Base-by-base conservation (phyloP, 1,140 invertebrate genomes). In the Littorina saxatilis region DNA sequence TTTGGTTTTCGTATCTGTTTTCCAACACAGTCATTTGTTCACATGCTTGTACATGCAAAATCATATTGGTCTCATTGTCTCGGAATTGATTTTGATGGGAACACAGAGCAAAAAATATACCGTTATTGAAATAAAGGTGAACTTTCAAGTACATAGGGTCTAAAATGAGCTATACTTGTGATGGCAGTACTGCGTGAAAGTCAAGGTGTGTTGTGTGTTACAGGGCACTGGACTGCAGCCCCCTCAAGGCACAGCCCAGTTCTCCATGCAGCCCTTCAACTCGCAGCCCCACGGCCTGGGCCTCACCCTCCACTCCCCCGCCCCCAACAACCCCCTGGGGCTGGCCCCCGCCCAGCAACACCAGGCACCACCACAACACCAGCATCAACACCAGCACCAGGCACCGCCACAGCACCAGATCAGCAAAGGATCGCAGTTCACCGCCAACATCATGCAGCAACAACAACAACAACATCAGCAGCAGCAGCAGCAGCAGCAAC, bases 151-250 rank as follows among this genome's bases (percentile, higher is more conserved):
- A 32, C 58, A 9, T 63, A 23, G 7, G 29, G 7, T 63, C 29
- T 63, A 23, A 63, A 63, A 63, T 7, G 23, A 23, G 58, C 58
- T 23, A 27, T 47, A 47, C 43, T 9, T 47, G 43, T 47, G 43
- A 47, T 17, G 43, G 43, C 5, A 47, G 43, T 47, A 47, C 43
- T 47, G 43, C 5, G 43, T 47, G 43, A 9, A 47, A 47, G 7
- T 47, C 7, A 5, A 47, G 17, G 7, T 47, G 32, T 85, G 80
- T 81, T 79, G 52, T 77, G 35, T 55, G 47, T 73, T 86, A 17
- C 82, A 87, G 84, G 88, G 84, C 66, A 78, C 86, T 20, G n/a
- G n/a, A n/a, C 82, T 88, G 37, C 87, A 89, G 63, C 85, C 86
- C 58, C 83, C 85, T 50, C 80, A 87, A 55, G 85, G 85, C 66